Conservation (phyloP, 1,140 invertebrate genomes). For the Chelonus insularis region DNA sequence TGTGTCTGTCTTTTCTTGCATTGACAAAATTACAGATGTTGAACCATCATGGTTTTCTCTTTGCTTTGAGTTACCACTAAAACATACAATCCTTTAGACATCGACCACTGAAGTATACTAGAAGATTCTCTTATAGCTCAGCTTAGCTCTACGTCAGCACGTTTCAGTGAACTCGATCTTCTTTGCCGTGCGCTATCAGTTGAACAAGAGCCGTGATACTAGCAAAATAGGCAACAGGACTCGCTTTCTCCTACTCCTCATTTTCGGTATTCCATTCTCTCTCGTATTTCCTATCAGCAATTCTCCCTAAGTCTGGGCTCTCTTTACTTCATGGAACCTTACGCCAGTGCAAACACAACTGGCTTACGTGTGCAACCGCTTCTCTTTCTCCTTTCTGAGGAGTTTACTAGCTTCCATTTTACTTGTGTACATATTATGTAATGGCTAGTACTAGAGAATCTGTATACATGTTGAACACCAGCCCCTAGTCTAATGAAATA, state of each 20-base stretch:
- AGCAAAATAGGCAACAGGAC: not conserved
- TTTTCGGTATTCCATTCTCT: not conserved
- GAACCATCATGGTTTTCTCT: too few species aligned
- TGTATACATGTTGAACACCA: too few species aligned
- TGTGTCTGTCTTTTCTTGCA: too few species aligned
- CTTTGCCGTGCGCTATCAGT: not conserved
- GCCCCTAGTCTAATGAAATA: too few species aligned
- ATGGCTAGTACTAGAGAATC: too few species aligned
- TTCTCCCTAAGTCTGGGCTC: not conserved
- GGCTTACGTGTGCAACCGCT: conserved; percentile 4
- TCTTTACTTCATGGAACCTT: not conserved
- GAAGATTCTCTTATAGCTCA: too few species aligned
- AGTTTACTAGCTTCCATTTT: not conserved
- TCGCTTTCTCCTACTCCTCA: not conserved
- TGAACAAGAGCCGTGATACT: not conserved
- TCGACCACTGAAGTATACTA: too few species aligned
- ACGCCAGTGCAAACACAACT: not conserved
- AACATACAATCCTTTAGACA: too few species aligned
- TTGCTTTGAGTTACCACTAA: too few species aligned
- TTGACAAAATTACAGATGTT: too few species aligned
- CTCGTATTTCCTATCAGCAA: not conserved
- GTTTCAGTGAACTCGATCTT: not conserved
- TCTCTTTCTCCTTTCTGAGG: not conserved
- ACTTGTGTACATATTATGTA: not conserved
- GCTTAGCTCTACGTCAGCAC: not conserved